Percentiles rank a stretch among this genome's conserved stretches.
Evolutionary conservation across 2,797 vertebrate genomes (phyloP).

Genomic region (Chelmon rostratus): DNA sequence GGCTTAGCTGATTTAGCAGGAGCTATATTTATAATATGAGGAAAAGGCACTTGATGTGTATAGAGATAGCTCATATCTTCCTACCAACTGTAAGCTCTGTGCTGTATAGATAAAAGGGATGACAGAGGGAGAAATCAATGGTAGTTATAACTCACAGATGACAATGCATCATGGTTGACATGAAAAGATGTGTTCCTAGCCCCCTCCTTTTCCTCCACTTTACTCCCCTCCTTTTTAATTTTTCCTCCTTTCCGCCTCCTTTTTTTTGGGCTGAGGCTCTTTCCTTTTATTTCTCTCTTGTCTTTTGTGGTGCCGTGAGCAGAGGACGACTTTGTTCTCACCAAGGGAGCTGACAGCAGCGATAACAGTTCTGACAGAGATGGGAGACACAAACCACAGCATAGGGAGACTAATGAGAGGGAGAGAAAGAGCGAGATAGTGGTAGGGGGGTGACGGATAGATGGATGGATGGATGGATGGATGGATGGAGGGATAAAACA

Average conservation of each 20-base stretch:
- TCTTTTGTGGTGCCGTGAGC: constrained; percentile 84
- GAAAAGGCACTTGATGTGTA: constrained; percentile 84
- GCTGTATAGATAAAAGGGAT: constrained; percentile 82
- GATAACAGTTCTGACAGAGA: constrained; percentile 88
- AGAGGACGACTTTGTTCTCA: constrained; percentile 87
- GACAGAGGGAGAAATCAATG: constrained; percentile 76
- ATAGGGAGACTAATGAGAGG: constrained; percentile 82
- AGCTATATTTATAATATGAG: constrained; percentile 81
- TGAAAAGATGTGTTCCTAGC: constrained; percentile 78
- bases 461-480: constrained; percentile 60
- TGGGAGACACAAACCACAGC: constrained; percentile 79
- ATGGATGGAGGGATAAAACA: constrained; percentile 55
- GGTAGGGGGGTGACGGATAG: constrained; percentile 59
- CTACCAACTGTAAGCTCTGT: constrained; percentile 81
- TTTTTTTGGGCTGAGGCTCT: constrained; percentile 70
- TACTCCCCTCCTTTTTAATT: constrained; percentile 71
- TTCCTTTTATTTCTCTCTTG: constrained; percentile 82
- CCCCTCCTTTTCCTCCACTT: constrained; percentile 70
- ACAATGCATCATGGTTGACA: constrained; percentile 79
- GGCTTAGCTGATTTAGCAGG: constrained; percentile 82
- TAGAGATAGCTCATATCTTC: constrained; percentile 84
- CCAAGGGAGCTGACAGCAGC: constrained; percentile 85
- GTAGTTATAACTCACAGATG: constrained; percentile 79
- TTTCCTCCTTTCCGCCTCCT: constrained; percentile 61
- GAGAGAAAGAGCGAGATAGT: constrained; percentile 51